These are phyloP conservation scores for Psilopogon haemacephalus DNA, from an alignment of 2,113 vertebrate species.

Conservation along the genomic window DNA sequence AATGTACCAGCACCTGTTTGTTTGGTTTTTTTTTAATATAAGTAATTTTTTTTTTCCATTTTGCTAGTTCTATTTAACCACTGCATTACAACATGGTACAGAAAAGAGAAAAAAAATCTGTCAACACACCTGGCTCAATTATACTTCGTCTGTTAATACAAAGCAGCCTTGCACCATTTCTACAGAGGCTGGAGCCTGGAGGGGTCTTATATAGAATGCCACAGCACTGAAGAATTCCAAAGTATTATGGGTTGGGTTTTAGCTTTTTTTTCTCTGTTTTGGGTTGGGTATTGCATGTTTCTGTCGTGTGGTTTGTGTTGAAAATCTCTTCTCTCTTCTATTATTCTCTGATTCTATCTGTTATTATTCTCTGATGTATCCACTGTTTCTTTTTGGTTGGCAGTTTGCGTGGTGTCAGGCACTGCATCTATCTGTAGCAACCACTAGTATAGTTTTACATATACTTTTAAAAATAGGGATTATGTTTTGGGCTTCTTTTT, in stretches of 20 bases:
- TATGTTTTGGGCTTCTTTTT: background rate
- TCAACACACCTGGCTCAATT: background rate
- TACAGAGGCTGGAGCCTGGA: background rate
- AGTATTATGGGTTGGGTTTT: background rate
- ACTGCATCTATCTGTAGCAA: background rate
- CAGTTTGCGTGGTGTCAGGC: background rate
- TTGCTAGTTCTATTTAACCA: background rate
- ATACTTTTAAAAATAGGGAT: background rate
- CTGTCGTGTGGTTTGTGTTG: background rate
- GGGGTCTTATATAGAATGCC: accelerated
- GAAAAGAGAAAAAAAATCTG: background rate
- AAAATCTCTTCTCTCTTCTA: too few species aligned
- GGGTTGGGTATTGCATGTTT: background rate
- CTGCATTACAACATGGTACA: background rate
- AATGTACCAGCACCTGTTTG: background rate
- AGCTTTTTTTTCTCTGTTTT: background rate
- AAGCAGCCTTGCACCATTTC: background rate
- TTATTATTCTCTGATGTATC: too few species aligned
- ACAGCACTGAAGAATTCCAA: background rate
- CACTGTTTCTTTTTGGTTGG: background rate
- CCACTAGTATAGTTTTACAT: background rate
- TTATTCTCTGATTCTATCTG: too few species aligned
- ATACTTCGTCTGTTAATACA: background rate
- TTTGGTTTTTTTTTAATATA: background rate
- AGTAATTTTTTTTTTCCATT: background rate